Conservation (phyloP, 2,113 vertebrate species). For the Neolamprologus devosi region DNA sequence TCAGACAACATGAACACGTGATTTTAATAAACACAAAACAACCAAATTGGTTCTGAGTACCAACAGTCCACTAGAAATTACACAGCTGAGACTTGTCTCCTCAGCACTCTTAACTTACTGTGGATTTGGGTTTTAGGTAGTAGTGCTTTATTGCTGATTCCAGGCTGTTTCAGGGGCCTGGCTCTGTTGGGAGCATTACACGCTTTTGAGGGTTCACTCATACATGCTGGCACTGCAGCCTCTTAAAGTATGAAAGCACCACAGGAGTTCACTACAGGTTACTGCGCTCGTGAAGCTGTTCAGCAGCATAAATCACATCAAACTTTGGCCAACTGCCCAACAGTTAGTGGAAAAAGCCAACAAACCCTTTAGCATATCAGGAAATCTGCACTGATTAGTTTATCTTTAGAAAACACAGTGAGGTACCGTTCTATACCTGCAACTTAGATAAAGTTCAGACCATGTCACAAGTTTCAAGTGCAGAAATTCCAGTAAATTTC, state of each 20-base stretch:
- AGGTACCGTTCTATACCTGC: background rate
- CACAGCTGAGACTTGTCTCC: background rate
- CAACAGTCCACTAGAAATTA: background rate
- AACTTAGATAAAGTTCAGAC: background rate
- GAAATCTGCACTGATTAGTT: background rate
- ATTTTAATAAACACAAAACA: background rate
- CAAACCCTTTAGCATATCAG: background rate
- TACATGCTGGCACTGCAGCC: background rate
- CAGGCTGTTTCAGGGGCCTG: conserved; percentile 1
- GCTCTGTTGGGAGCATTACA: background rate
- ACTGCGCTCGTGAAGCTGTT: background rate
- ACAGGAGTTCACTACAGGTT: background rate
- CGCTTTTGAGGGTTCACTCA: background rate
- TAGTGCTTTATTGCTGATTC: background rate
- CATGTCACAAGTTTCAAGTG: background rate
- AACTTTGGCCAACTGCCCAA: background rate
- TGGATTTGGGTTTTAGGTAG: background rate
- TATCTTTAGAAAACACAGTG: background rate
- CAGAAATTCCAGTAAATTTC: background rate
- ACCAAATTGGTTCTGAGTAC: background rate
- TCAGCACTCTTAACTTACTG: background rate
- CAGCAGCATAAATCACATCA: background rate
- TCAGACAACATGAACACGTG: background rate
- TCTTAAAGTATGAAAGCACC: background rate
- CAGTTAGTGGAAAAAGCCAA: background rate